Evolutionary conservation across 2,888 invertebrate genomes (phyloP), one percentile per base, ranked within the genome.

Genomic region (Rhodophaea formosa): DNA sequence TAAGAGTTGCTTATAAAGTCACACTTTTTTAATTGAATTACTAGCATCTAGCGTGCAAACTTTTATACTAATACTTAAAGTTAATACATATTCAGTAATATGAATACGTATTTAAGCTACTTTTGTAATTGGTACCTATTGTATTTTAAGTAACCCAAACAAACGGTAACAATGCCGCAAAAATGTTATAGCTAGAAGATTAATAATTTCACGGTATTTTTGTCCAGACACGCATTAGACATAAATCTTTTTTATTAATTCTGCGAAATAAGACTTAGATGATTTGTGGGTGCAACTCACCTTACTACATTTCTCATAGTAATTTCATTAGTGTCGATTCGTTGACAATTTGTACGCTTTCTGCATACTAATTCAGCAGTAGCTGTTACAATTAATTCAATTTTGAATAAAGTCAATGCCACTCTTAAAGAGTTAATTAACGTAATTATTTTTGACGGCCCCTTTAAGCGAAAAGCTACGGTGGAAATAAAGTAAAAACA

Each of bases 201-300:
- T 63, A 58, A 60, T 57, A 59, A 60, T 52, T 63, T 53, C 52
- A 49, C 55, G 44, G 56, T 57, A 45, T 59, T 60, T 60, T 44
- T 56, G 57, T 44, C 56, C 44, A 60, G 60, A 60, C 61, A 63
- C 61, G 61, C 63, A 56, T 49, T 57, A 44, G 10, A 44, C 58
- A 60, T 63, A 61, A 61, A 60, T 63, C 61, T 53, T 54, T 59
- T 59, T 63, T 59, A 58, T 57, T 59, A 16, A 51, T 57, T n/a
- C 43, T 51, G 58, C 53, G 5, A 44, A 43, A n/a, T n/a, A n/a
- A n/a, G n/a, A n/a, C n/a, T n/a, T n/a, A n/a, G n/a, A n/a, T n/a
- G n/a, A n/a, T n/a, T n/a, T n/a, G n/a, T n/a, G n/a, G n/a, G n/a
- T n/a, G n/a, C n/a, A n/a, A n/a, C n/a, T n/a, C n/a, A n/a, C n/a